Evolutionary conservation across 2,797 vertebrate genomes (phyloP).

Genomic region (Halcyon smyrnensis): DNA sequence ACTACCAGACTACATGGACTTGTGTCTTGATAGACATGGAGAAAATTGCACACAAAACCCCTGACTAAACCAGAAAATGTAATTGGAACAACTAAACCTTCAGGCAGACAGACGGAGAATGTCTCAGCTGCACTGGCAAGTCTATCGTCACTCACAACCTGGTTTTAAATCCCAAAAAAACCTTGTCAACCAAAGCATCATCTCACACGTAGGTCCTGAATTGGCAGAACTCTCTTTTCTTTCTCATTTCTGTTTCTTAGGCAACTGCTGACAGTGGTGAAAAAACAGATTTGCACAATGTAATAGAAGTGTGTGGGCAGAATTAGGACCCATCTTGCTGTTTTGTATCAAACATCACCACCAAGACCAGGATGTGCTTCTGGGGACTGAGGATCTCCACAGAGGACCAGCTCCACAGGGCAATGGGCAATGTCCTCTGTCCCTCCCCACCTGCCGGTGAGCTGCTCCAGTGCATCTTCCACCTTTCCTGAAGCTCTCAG

Average conservation of each 20-base stretch:
- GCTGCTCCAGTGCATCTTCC: too few relatives aligned
- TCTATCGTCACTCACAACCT: neutral
- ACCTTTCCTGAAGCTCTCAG: neutral
- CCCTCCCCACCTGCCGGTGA: neutral
- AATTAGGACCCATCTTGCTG: neutral
- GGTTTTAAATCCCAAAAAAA: neutral
- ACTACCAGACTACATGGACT: rapidly evolving
- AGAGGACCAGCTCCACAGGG: neutral
- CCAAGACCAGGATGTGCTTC: neutral
- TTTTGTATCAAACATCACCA: too few relatives aligned
- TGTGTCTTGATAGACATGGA: rapidly evolving
- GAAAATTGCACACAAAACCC: neutral
- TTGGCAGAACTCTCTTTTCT: neutral
- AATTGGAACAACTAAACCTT: neutral
- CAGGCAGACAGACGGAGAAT: neutral
- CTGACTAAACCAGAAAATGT: neutral
- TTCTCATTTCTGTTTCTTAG: neutral
- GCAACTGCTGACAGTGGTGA: neutral
- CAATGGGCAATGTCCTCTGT: too few relatives aligned
- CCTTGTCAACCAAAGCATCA: neutral
- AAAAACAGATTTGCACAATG: neutral
- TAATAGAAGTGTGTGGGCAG: neutral
- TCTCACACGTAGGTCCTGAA: rapidly evolving
- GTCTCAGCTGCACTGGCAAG: neutral
- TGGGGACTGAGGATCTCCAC: neutral